A percentile compares a stretch with the other conserved stretches of the same genome.
Conservation (phyloP, 2,888 invertebrate species). For the Vannuccia rotundouncinata region DNA sequence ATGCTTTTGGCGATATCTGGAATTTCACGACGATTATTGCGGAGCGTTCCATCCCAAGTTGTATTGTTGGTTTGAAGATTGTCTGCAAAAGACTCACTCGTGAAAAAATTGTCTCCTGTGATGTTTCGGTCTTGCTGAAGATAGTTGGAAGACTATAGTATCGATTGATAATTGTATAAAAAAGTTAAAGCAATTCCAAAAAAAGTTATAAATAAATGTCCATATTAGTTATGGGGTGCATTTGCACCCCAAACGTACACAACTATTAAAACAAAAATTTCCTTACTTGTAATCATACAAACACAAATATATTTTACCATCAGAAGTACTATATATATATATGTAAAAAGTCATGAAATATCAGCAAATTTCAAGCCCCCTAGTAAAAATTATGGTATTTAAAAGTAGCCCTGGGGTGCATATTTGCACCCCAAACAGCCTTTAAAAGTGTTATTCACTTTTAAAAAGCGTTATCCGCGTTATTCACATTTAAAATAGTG, state of each 20-base stretch:
- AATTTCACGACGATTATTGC: constrained; percentile 1
- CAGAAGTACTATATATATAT: neutral
- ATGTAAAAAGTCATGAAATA: neutral
- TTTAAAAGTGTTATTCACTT: too few relatives aligned
- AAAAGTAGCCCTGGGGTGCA: too few relatives aligned
- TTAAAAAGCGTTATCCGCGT: too few relatives aligned
- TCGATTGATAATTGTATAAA: neutral
- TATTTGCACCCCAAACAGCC: neutral
- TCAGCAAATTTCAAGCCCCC: neutral
- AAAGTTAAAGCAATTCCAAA: too few relatives aligned
- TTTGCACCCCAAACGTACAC: neutral
- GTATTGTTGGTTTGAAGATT: constrained; percentile 15
- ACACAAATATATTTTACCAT: neutral
- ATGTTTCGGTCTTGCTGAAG: constrained; percentile 13
- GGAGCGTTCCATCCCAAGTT: constrained; percentile 11
- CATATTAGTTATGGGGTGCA: too few relatives aligned
- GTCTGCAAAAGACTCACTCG: constrained; percentile 19
- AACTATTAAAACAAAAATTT: neutral
- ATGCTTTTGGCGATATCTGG: constrained; percentile 14
- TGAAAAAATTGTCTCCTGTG: neutral
- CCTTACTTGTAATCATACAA: neutral
- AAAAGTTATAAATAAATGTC: too few relatives aligned
- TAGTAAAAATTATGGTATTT: too few relatives aligned
- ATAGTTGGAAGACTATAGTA: constrained; percentile 1
- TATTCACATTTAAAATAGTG: too few relatives aligned